A percentile compares a stretch with the other conserved stretches of the same genome.
These are phyloP conservation scores for Metridium senile DNA, from an alignment of 92 coral and sea anemone species.

Conservation along the genomic window DNA sequence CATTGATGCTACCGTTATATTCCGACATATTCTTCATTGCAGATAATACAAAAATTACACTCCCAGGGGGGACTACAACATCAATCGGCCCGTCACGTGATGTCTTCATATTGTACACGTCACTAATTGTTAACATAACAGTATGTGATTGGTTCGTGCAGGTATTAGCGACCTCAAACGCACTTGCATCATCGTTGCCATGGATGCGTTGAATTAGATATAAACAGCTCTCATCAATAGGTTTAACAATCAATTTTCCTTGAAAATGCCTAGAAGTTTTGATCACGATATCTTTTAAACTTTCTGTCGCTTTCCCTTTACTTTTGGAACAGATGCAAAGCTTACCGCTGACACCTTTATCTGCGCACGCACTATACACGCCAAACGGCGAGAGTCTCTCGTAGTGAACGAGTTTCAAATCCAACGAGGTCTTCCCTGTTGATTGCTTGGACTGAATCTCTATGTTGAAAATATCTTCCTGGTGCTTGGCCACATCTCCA, in stretches of 20 bases:
- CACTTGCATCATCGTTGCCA: slow-evolving; percentile 44
- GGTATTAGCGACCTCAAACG: slow-evolving; percentile 63
- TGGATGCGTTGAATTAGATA: slow-evolving; percentile 52
- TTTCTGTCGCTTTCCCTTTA: slow-evolving; percentile 1
- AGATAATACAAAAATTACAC: slow-evolving; percentile 62
- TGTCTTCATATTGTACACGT: slow-evolving; percentile 44
- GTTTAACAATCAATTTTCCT: neutral
- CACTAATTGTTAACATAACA: slow-evolving; percentile 25
- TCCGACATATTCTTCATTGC: slow-evolving; percentile 40
- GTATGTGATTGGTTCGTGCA: slow-evolving; percentile 32
- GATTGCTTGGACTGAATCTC: slow-evolving; percentile 56
- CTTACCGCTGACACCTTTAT: slow-evolving; percentile 59
- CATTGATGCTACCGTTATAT: slow-evolving; percentile 35
- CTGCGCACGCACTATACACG: slow-evolving; percentile 72
- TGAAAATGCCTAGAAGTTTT: slow-evolving; percentile 17
- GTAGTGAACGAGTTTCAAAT: slow-evolving; percentile 65
- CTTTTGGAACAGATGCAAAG: slow-evolving; percentile 74
- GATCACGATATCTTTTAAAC: slow-evolving; percentile 16
- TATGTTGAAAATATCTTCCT: slow-evolving; percentile 62
- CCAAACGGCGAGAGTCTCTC: slow-evolving; percentile 78
- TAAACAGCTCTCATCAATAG: slow-evolving; percentile 51
- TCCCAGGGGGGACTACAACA: slow-evolving; percentile 43
- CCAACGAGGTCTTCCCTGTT: slow-evolving; percentile 45
- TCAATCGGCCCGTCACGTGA: slow-evolving; percentile 62
- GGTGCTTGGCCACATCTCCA: slow-evolving; percentile 43